Conservation (phyloP, 2,113 vertebrate species). For the Trogon melanurus region DNA sequence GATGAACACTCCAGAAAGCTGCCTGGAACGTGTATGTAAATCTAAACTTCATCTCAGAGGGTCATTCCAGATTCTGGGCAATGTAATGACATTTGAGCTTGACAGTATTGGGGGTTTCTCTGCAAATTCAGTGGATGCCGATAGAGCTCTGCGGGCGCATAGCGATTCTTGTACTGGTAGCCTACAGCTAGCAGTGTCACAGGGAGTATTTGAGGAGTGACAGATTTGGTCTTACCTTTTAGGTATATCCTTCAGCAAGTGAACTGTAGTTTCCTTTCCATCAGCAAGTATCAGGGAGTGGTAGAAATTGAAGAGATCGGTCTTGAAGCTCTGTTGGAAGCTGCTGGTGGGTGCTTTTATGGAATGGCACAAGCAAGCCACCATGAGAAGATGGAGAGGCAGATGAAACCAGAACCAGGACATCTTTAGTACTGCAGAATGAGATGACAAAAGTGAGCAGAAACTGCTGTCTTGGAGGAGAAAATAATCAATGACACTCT, state of each 20-base stretch:
- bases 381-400: slow-evolving; percentile 16
- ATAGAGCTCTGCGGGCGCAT: neutral
- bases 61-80: neutral
- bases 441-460: neutral
- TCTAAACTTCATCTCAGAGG: neutral
- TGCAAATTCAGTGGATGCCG: neutral
- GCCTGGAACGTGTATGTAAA: fast-evolving
- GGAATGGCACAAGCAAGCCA: neutral
- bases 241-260: slow-evolving; percentile 82
- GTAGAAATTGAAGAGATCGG: slow-evolving; percentile 50
- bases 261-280: slow-evolving; percentile 80
- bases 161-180: neutral
- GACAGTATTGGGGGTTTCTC: neutral
- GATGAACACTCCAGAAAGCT: neutral
- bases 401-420: neutral
- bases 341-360: neutral
- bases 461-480: neutral
- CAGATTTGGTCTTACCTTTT: slow-evolving; percentile 79
- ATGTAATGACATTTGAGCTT: neutral
- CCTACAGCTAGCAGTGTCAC: fast-evolving
- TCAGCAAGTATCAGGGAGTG: slow-evolving; percentile 77
- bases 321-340: slow-evolving; percentile 32
- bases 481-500: neutral
- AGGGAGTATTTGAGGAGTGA: neutral
- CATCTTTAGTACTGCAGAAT: slow-evolving; percentile 39